Percentiles rank a stretch among this genome's conserved stretches.
These are phyloP conservation scores for Origma solitaria DNA, from an alignment of 2,113 vertebrate species.

Conservation along the genomic window DNA sequence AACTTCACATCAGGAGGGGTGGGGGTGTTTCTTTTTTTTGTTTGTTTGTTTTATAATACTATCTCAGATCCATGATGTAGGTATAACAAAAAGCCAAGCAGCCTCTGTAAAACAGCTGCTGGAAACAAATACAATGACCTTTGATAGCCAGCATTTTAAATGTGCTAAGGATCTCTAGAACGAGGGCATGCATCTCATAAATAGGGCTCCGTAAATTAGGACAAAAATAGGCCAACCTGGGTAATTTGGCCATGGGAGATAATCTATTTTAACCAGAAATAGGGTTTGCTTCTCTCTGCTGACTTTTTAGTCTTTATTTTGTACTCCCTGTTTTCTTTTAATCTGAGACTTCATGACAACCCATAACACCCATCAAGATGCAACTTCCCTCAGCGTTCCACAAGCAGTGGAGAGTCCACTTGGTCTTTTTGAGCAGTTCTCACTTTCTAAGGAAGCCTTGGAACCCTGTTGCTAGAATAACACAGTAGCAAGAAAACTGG, in stretches of 20 bases:
- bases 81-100: background rate
- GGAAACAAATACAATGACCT: background rate
- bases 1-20: background rate
- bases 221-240: slow-evolving; percentile 2
- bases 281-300: background rate
- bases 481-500: background rate
- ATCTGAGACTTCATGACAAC: background rate
- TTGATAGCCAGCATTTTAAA: background rate
- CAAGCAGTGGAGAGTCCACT: background rate
- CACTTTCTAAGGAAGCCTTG: background rate
- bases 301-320: background rate
- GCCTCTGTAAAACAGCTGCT: background rate
- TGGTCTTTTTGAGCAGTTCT: background rate
- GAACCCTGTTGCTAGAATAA: background rate
- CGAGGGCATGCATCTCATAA: background rate
- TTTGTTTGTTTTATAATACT: background rate
- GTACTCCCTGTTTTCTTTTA: background rate
- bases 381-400: background rate
- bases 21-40: background rate
- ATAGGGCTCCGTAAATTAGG: background rate
- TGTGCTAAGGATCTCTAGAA: background rate
- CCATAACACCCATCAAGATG: background rate
- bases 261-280: background rate
- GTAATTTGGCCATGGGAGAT: background rate
- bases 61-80: background rate